phyloP scores from a whole-genome alignment of 2,888 invertebrate species.

The Oithona nana region DNA sequence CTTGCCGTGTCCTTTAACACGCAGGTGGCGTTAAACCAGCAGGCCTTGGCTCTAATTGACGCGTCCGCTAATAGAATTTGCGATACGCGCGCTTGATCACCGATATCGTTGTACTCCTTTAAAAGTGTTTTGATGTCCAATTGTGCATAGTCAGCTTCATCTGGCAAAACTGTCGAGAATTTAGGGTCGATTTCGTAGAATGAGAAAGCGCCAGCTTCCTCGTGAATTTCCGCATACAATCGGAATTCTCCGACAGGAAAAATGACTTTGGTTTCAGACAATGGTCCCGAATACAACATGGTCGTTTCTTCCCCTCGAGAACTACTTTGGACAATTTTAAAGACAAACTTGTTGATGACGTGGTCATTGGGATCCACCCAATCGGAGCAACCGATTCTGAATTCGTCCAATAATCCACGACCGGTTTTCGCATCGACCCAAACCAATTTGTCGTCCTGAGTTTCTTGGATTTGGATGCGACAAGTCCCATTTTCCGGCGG shows the following conservation, averaged over 20 bases:
- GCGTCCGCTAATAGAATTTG: constrained; percentile 1
- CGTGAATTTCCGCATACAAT: constrained; percentile 5
- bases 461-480: neutral
- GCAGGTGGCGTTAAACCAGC: constrained; percentile 10
- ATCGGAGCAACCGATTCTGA: neutral
- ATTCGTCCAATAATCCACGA: neutral
- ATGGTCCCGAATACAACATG: constrained; percentile 12
- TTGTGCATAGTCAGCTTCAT: neutral
- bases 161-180: neutral
- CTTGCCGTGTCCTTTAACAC: neutral
- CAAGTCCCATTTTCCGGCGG: constrained; percentile 4
- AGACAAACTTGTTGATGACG: neutral
- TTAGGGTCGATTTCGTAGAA: neutral
- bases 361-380: constrained; percentile 12
- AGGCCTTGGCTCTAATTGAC: constrained; percentile 5
- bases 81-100: neutral
- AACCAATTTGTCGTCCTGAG: neutral
- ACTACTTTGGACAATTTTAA: neutral
- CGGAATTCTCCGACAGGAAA: constrained; percentile 10
- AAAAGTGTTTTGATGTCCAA: neutral
- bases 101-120: neutral
- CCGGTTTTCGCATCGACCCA: neutral
- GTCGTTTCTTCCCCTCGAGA: neutral
- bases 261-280: neutral
- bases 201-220: constrained; percentile 10